phyloP scores from a whole-genome alignment of 2,113 vertebrate genomes.

The Trichomycterus rosablanca region DNA sequence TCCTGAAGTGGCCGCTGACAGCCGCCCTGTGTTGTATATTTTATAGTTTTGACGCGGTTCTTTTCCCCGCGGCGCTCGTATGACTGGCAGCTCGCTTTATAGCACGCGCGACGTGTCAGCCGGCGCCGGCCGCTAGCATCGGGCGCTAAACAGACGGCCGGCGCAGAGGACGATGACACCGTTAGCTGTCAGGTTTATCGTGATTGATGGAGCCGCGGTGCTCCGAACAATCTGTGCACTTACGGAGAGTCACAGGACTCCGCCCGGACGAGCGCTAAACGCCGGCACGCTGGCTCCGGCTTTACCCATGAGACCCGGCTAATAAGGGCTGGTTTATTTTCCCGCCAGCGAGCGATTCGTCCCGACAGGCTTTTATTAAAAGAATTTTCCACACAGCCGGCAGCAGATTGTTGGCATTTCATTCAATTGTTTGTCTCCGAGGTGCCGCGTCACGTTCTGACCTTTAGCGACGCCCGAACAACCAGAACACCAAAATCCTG shows the following conservation, averaged over 20 bases:
- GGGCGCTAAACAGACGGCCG: constrained; percentile 18
- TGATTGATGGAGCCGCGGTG: constrained; percentile 32
- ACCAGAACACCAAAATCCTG: not conserved
- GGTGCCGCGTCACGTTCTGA: constrained; percentile 27
- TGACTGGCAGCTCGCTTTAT: constrained; percentile 21
- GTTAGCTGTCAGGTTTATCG: constrained; percentile 23
- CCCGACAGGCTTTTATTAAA: constrained; percentile 30
- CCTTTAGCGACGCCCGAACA: constrained; percentile 21
- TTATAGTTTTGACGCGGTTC: constrained; percentile 10
- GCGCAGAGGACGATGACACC: constrained; percentile 32
- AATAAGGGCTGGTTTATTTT: constrained; percentile 30
- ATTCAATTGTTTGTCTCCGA: constrained; percentile 34
- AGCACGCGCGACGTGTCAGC: constrained; percentile 19
- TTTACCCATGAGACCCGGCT: constrained; percentile 16
- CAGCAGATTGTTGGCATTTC: constrained; percentile 38
- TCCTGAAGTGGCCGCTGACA: too few species aligned
- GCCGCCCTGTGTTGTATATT: constrained; percentile 21
- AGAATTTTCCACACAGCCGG: constrained; percentile 5
- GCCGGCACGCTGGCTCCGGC: constrained; percentile 17
- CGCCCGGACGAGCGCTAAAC: constrained; percentile 10
- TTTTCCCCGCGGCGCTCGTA: too few species aligned
- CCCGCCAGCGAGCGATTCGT: constrained; percentile 9
- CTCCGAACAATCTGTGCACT: constrained; percentile 29
- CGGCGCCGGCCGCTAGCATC: constrained; percentile 6
- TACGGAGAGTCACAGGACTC: constrained; percentile 17